Percentiles rank a stretch among this genome's conserved stretches.
These are phyloP conservation scores for Synergus laeviventris DNA, from an alignment of 2,888 invertebrate genomes.

Conservation along the genomic window DNA sequence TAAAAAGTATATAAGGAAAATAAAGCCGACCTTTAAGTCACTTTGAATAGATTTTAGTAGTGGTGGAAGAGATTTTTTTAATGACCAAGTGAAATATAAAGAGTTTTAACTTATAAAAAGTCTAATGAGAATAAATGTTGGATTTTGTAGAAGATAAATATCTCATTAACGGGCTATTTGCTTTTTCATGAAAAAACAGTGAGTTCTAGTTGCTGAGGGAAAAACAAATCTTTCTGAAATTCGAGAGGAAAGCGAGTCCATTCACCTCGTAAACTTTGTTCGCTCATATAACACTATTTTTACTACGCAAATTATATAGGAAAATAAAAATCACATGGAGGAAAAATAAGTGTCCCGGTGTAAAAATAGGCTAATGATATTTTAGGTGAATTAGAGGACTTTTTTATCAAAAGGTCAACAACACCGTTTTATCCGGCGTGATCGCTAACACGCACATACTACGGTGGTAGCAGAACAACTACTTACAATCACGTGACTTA, in stretches of 20 bases:
- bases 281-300: slow-evolving; percentile 9
- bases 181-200: slow-evolving; percentile 1
- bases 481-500: slow-evolving; percentile 28
- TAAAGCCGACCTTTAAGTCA: background rate
- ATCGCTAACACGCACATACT: slow-evolving; percentile 26
- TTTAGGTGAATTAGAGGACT: background rate
- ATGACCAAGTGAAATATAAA: too few relatives aligned
- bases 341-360: background rate
- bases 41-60: background rate
- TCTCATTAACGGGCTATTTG: slow-evolving; percentile 2
- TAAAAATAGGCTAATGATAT: background rate
- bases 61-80: background rate
- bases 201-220: background rate
- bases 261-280: slow-evolving; percentile 12
- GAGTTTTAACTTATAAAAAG: background rate
- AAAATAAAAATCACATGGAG: background rate
- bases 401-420: slow-evolving; percentile 18
- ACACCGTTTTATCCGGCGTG: slow-evolving; percentile 23
- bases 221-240: slow-evolving; percentile 12
- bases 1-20: background rate
- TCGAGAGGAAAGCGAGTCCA: slow-evolving; percentile 11
- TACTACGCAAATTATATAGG: background rate
- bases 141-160: background rate
- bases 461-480: background rate
- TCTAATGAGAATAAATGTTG: background rate